phyloP scores from a whole-genome alignment of 2,797 vertebrate genomes.

The Falco novaeseelandiae region DNA sequence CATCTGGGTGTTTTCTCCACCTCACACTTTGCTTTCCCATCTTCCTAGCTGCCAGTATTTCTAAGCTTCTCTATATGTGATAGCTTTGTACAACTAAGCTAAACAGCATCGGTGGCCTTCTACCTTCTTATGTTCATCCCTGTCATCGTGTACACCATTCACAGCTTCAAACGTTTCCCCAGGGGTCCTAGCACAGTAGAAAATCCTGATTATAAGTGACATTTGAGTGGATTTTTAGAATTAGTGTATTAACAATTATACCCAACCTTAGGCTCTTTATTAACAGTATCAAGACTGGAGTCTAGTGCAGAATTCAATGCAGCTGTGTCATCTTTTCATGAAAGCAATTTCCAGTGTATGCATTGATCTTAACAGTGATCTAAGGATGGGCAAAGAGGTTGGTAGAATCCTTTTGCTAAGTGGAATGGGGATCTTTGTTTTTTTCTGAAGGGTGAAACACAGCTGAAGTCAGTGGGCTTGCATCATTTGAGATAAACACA shows the following conservation, averaged over 20 bases:
- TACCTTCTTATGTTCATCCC: conserved; percentile 74
- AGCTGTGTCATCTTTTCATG: conserved; percentile 70
- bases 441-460: conserved; percentile 11
- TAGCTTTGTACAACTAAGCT: conserved; percentile 76
- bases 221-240: conserved; percentile 85
- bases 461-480: neutral
- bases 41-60: conserved; percentile 71
- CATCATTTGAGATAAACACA: neutral
- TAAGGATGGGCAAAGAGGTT: conserved; percentile 22
- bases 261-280: conserved; percentile 81
- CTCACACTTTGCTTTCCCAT: conserved; percentile 63
- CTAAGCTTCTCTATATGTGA: conserved; percentile 71
- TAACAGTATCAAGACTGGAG: conserved; percentile 76
- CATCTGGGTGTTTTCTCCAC: conserved; percentile 57
- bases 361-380: conserved; percentile 55
- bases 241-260: conserved; percentile 85
- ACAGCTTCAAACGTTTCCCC: conserved; percentile 80
- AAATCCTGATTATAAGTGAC: conserved; percentile 85
- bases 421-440: neutral
- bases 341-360: conserved; percentile 57
- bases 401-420: conserved; percentile 3
- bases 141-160: conserved; percentile 74
- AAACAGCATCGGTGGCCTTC: conserved; percentile 67
- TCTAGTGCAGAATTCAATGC: conserved; percentile 66
- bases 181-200: conserved; percentile 80